A percentile compares a stretch with the other conserved stretches of the same genome.
These are phyloP conservation scores for Hemiprocne comata DNA, from an alignment of 2,113 vertebrate genomes.

Conservation along the genomic window DNA sequence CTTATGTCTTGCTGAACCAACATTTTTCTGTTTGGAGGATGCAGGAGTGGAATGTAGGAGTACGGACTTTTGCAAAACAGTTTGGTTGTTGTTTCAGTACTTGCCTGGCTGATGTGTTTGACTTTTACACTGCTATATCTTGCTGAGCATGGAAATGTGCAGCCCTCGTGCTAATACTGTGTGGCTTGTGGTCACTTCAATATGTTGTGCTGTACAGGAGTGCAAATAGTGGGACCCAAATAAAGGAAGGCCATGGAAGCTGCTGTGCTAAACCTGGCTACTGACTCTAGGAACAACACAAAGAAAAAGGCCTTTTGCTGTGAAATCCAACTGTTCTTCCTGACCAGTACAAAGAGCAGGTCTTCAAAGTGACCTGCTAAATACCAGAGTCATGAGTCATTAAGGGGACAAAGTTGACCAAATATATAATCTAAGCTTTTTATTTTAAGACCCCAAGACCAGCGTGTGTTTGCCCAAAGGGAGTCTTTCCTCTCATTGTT, in stretches of 20 bases:
- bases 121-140: background rate
- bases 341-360: background rate
- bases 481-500: background rate
- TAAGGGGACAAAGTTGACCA: background rate
- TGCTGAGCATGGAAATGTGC: background rate
- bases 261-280: background rate
- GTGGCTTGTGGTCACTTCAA: background rate
- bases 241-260: background rate
- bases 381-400: background rate
- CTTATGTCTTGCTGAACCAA: slow-evolving; percentile 41
- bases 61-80: slow-evolving; percentile 30
- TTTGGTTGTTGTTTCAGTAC: slow-evolving; percentile 9
- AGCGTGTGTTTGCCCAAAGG: background rate
- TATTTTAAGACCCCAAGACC: background rate
- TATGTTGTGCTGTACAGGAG: background rate
- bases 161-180: background rate
- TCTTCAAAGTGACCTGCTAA: background rate
- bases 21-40: slow-evolving; percentile 52
- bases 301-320: background rate
- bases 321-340: background rate
- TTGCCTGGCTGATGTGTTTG: background rate
- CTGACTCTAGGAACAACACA: background rate
- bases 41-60: slow-evolving; percentile 33
- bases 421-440: background rate
- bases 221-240: background rate